Conservation (phyloP, 2,113 vertebrate species). For the Ceyx cyanopectus region DNA sequence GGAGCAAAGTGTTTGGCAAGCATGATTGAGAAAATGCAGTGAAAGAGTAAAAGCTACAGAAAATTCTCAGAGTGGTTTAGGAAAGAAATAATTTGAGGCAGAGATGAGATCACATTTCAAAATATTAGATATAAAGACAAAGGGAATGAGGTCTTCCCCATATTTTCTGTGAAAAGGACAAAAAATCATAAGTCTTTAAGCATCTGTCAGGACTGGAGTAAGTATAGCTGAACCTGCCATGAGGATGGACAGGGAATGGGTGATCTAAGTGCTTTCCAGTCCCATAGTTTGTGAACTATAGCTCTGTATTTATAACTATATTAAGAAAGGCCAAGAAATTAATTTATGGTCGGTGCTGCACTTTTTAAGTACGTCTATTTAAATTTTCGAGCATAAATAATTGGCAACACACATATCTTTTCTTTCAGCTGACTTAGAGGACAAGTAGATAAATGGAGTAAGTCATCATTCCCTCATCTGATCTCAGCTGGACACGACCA, state of each 20-base stretch:
- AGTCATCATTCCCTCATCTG: constrained; percentile 1
- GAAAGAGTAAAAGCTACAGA: background rate
- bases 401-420: background rate
- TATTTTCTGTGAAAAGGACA: background rate
- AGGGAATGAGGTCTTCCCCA: background rate
- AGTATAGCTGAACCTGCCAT: background rate
- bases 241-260: background rate
- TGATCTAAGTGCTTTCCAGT: background rate
- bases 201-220: background rate
- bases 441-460: background rate
- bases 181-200: background rate
- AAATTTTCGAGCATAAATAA: constrained; percentile 11
- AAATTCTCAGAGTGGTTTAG: background rate
- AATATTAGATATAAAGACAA: background rate
- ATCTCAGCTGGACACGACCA: background rate
- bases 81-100: background rate
- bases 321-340: background rate
- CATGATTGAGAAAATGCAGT: background rate
- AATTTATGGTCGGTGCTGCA: background rate
- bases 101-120: background rate
- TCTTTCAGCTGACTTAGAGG: background rate
- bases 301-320: background rate
- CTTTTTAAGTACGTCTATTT: background rate
- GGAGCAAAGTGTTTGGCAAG: background rate
- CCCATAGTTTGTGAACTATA: background rate